Evolutionary conservation across 1,140 invertebrate species (phyloP), one percentile per base, ranked within the genome.

Genomic region (Episyrphus balteatus): DNA sequence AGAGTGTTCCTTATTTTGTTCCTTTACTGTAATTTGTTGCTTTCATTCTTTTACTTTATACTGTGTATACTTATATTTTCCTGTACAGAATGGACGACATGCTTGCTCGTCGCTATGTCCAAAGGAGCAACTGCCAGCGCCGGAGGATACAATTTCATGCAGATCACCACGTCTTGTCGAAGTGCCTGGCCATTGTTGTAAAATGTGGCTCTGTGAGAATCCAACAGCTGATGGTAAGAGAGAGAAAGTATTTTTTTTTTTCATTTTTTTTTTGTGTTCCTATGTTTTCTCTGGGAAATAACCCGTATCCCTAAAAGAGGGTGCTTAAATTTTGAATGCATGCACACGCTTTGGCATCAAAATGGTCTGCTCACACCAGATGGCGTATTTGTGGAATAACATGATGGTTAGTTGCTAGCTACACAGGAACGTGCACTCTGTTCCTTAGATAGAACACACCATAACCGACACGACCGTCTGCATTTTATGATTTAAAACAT

Each of bases 41-140:
- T 21, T 56, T 51, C 41, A 43, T 31, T 13, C 40, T 34, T 44
- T 44, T 3, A 3, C 26, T 44, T 48, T 46, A 14, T 43, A 37
- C 53, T 49, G 10, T 46, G 32, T 47, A 47, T 39, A 8, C 18
- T 51, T 58, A 50, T 46, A 48, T 46, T 32, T 12, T 45, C 36
- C 2, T 42, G 71, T 70, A 26, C 63, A 81, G 79, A 79, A 81
- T 59, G 79, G 83, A 3, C 80, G 79, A 15, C 82, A 84, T 64
- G 83, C 81, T 17, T 86, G 83, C 64, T 77, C 82, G 7, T 79
- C 79, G 5, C 59, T 82, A 30, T 86, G 83, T 57, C 81, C 82
- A 3, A 80, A 82, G 52, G 83, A 86, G 57, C 73, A 75, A 56
- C 74, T 81, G 38, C 74, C 74, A 14, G 83, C 83, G 7, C 66